A percentile compares a stretch with the other conserved stretches of the same genome.
These are phyloP conservation scores for Anabas testudineus DNA, from an alignment of 2,797 vertebrate species.

Conservation along the genomic window DNA sequence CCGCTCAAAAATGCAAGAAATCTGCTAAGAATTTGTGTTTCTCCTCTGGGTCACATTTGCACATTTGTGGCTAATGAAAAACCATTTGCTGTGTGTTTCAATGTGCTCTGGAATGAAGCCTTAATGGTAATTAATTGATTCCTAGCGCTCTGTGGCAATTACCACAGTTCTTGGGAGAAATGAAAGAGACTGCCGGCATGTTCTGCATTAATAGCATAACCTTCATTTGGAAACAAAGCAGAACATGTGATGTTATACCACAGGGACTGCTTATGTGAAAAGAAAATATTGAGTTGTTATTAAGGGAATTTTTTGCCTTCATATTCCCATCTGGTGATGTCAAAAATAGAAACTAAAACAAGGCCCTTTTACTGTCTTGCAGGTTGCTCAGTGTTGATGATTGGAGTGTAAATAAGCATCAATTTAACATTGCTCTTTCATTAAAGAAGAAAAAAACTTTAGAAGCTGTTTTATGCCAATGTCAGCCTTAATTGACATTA, in stretches of 20 bases:
- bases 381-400: conserved; percentile 71
- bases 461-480: conserved; percentile 98
- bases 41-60: conserved; percentile 85
- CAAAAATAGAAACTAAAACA: conserved; percentile 68
- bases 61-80: conserved; percentile 84
- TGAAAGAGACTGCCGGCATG: conserved; percentile 73
- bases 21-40: conserved; percentile 75
- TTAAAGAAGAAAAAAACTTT: conserved; percentile 87
- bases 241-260: conserved; percentile 70
- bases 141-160: conserved; percentile 82
- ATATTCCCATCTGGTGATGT: conserved; percentile 63
- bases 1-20: conserved; percentile 80
- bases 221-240: conserved; percentile 81
- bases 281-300: conserved; percentile 69
- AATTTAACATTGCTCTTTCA: conserved; percentile 92
- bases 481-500: conserved; percentile 98
- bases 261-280: conserved; percentile 74
- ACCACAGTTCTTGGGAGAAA: conserved; percentile 81
- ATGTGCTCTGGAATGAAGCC: conserved; percentile 69
- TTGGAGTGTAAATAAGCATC: conserved; percentile 91
- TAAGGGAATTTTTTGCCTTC: conserved; percentile 58
- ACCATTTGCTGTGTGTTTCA: conserved; percentile 71
- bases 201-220: conserved; percentile 82
- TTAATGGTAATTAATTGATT: conserved; percentile 87
- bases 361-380: conserved; percentile 65